Evolutionary conservation across 2,888 invertebrate genomes (phyloP).

Genomic region (Meandrusa payeni): DNA sequence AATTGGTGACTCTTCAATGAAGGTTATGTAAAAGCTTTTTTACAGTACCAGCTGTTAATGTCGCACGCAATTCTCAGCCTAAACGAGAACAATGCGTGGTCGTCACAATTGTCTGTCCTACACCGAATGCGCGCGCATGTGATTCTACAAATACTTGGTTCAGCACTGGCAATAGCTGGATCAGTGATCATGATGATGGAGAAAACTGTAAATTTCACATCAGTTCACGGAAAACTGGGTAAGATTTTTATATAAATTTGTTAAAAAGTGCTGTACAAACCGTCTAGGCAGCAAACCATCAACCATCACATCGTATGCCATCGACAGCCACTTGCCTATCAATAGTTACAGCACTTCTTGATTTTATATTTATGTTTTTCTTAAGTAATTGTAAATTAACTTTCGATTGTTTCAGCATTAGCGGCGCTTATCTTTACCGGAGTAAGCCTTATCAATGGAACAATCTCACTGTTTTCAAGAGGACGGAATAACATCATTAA

Average conservation of each 20-base stretch:
- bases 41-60: slow-evolving; percentile 44
- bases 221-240: slow-evolving; percentile 41
- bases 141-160: slow-evolving; percentile 37
- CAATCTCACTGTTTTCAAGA: slow-evolving; percentile 29
- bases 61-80: slow-evolving; percentile 38
- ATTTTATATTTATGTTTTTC: no score
- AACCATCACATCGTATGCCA: no score
- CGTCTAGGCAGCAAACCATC: no score
- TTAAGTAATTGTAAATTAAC: not conserved
- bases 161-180: slow-evolving; percentile 35
- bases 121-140: slow-evolving; percentile 36
- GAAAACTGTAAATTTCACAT: slow-evolving; percentile 36
- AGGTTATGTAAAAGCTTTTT: no score
- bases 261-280: no score
- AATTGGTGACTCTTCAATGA: no score
- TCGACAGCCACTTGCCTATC: no score
- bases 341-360: no score
- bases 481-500: slow-evolving; percentile 27
- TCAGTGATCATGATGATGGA: slow-evolving; percentile 36
- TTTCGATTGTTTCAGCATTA: slow-evolving; percentile 30
- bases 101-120: slow-evolving; percentile 26
- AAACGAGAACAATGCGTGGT: slow-evolving; percentile 35
- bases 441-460: slow-evolving; percentile 34
- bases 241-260: no score
- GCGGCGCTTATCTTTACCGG: slow-evolving; percentile 33